phyloP scores from a whole-genome alignment of 1,140 invertebrate species.

The Megalonaias nervosa region DNA sequence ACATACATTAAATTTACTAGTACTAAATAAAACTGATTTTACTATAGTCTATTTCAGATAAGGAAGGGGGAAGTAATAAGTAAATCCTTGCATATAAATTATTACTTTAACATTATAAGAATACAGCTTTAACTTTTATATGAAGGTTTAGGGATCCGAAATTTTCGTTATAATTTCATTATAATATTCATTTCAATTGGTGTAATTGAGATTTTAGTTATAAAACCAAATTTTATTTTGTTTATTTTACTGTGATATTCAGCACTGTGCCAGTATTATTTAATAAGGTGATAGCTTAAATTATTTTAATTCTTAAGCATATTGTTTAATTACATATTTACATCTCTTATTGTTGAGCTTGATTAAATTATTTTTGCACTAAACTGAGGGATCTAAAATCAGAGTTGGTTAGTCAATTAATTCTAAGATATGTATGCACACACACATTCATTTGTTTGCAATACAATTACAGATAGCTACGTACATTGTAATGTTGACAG shows the following conservation, averaged over 20 bases:
- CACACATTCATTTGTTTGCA: too few species aligned
- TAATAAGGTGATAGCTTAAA: conserved; percentile 1
- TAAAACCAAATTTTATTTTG: background rate
- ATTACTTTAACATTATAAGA: background rate
- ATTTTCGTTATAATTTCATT: background rate
- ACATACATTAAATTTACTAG: too few species aligned
- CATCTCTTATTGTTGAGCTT: background rate
- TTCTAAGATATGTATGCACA: too few species aligned
- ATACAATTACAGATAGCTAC: too few species aligned
- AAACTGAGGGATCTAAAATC: too few species aligned
- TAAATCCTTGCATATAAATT: background rate
- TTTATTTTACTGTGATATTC: too few species aligned
- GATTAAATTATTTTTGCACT: conserved; percentile 5
- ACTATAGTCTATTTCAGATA: too few species aligned
- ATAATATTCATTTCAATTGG: background rate
- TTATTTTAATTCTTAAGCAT: background rate
- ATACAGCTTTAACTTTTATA: background rate
- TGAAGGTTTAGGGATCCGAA: background rate
- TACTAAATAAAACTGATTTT: too few species aligned
- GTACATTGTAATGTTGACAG: too few species aligned
- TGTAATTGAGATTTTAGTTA: background rate
- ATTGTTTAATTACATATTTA: background rate
- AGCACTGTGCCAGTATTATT: too few species aligned
- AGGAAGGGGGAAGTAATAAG: too few species aligned
- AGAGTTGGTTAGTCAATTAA: too few species aligned